These are phyloP conservation scores for Passerina amoena DNA, from an alignment of 2,113 vertebrate species.

Conservation along the genomic window DNA sequence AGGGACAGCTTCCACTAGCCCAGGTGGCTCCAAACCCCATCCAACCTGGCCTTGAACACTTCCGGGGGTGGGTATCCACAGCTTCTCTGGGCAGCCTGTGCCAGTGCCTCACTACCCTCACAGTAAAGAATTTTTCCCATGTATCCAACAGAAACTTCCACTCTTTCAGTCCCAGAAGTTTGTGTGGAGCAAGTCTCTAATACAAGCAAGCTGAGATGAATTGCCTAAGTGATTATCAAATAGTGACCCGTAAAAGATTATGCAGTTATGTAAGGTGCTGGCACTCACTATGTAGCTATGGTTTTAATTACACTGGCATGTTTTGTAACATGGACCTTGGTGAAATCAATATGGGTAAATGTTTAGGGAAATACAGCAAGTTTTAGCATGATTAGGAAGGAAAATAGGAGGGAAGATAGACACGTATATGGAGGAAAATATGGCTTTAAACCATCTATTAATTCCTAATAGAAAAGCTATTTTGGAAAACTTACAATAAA, in stretches of 20 bases:
- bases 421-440: not conserved
- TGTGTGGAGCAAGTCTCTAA: not conserved
- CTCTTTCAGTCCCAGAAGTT: not conserved
- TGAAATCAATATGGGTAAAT: not conserved
- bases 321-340: not conserved
- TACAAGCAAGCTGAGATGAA: not conserved
- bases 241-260: not conserved
- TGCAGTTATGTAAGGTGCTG: not conserved
- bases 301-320: not conserved
- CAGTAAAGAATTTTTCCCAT: fast-evolving
- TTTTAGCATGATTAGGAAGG: not conserved
- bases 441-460: not conserved
- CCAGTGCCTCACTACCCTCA: not conserved
- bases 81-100: not conserved
- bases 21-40: not conserved
- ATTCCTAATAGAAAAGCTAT: not conserved
- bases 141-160: not conserved
- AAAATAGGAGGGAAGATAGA: not conserved
- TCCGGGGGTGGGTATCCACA: not conserved
- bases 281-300: not conserved
- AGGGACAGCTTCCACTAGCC: not conserved
- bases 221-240: not conserved
- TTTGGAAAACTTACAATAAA: not conserved
- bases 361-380: not conserved
- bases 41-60: not conserved